Evolutionary conservation across 2,113 vertebrate genomes (phyloP).

Genomic region (Coturnix japonica): DNA sequence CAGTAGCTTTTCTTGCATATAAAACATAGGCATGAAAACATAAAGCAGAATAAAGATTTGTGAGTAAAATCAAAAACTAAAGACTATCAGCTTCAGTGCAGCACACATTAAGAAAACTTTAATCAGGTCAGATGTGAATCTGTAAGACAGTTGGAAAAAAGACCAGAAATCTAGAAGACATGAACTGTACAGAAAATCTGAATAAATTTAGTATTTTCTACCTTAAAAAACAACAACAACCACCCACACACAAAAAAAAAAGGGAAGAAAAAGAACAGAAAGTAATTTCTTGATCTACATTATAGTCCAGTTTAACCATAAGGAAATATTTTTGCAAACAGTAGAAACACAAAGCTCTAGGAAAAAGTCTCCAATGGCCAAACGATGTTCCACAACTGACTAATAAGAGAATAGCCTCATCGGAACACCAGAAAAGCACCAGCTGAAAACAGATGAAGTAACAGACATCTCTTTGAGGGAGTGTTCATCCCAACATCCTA

Average conservation of each 20-base stretch:
- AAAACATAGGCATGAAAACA: background rate
- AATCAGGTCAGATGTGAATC: background rate
- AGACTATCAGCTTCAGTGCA: fast-evolving
- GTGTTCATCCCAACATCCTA: background rate
- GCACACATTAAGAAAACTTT: fast-evolving
- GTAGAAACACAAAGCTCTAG: background rate
- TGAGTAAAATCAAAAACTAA: background rate
- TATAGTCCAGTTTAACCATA: background rate
- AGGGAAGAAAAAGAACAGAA: background rate
- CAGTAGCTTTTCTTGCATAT: background rate
- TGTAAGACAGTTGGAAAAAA: background rate
- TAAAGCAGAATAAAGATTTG: background rate
- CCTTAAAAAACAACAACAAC: no score
- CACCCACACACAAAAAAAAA: background rate
- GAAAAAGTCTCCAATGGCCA: background rate
- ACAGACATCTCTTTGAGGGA: background rate
- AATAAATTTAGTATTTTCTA: background rate
- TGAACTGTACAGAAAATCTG: background rate
- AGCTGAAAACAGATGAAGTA: background rate
- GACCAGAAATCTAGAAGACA: background rate
- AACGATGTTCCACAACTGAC: background rate
- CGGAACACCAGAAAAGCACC: background rate
- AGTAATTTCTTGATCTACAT: no score
- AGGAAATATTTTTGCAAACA: background rate
- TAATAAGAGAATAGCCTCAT: background rate